Base-by-base conservation (phyloP, 2,113 vertebrate species). In the Cacatua alba region DNA sequence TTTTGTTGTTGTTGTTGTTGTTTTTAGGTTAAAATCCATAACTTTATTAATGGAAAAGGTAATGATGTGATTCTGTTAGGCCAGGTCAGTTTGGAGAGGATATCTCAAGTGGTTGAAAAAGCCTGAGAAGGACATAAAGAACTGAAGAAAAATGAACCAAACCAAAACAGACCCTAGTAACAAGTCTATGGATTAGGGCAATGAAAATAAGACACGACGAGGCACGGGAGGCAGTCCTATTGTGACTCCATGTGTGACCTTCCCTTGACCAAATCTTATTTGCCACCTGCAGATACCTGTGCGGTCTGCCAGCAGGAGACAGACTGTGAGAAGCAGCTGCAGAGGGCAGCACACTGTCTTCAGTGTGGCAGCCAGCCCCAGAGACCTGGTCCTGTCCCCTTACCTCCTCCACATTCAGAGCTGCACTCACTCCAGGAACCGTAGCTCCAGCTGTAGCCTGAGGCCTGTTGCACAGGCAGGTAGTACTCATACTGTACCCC, bases 401-500 rank as follows among this genome's bases (percentile, higher is more conserved):
- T 92, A 99, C 99, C 99, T 98, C 98, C 98, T 21, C 99, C 99
- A 49, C 99, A 99, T 53, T 98, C 98, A 0, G 92, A 97, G 71
- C 98, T 99, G 98, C 99, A 99, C 79, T 98, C 79, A 0, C 98
- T 98, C 99, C 99, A 99, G 3, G 99, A 99, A 23, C 99, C 92
- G 2, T 98, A 98, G 88, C 99, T 99, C 99, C 99, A 99, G 96
- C 98, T 98, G 97, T 99, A 99, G 19, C 98, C 98, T 0, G 97
- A 86, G 13, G 71, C 39, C 24, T 98, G 98, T 48, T 92, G 92
- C 37, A 96, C 81, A 0, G 99, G 98, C 59, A 99, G 97, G 97
- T 99, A 98, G 93, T 98, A 99, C 86, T 99, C 99, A 3, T 98
- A 99, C 68, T 98, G 98, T 17, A 99, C 96, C 1, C 99, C 99